A percentile compares a stretch with the other conserved stretches of the same genome.
Conservation (phyloP, 2,113 vertebrate genomes). For the Pipa parva region DNA sequence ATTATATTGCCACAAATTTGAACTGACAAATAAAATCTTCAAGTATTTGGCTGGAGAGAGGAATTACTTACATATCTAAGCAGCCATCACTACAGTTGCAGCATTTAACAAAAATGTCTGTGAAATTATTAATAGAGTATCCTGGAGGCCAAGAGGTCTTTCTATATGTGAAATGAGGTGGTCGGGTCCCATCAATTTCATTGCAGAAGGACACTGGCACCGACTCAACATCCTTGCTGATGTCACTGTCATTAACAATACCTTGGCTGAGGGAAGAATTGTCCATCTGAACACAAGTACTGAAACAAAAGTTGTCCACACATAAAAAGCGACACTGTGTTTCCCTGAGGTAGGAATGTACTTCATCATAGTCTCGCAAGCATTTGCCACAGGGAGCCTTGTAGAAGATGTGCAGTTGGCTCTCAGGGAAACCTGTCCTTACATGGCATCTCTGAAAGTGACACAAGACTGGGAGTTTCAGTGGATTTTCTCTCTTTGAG, state of each 20-base stretch:
- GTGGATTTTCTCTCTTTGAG: slow-evolving; percentile 75
- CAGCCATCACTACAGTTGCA: slow-evolving; percentile 86
- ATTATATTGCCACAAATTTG: too few species aligned
- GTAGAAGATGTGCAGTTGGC: slow-evolving; percentile 68
- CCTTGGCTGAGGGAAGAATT: slow-evolving; percentile 45
- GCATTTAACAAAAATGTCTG: slow-evolving; percentile 65
- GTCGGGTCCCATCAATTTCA: slow-evolving; percentile 54
- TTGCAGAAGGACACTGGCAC: slow-evolving; percentile 76
- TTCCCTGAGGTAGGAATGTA: slow-evolving; percentile 72
- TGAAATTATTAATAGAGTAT: slow-evolving; percentile 72
- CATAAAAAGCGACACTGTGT: slow-evolving; percentile 74
- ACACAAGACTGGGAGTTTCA: slow-evolving; percentile 74
- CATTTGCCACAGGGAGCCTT: slow-evolving; percentile 81
- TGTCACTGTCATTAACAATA: slow-evolving; percentile 67
- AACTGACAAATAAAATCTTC: neutral
- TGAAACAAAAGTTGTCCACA: slow-evolving; percentile 87
- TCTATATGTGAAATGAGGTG: slow-evolving; percentile 80
- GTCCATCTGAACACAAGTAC: slow-evolving; percentile 66
- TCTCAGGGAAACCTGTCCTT: slow-evolving; percentile 52
- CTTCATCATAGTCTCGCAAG: slow-evolving; percentile 71
- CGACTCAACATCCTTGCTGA: slow-evolving; percentile 77
- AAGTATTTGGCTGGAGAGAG: too few species aligned
- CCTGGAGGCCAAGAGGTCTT: slow-evolving; percentile 81
- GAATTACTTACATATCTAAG: slow-evolving; percentile 57
- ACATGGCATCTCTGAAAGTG: slow-evolving; percentile 75